Conservation (phyloP, 1,140 invertebrate genomes). For the Drosophila tani region DNA sequence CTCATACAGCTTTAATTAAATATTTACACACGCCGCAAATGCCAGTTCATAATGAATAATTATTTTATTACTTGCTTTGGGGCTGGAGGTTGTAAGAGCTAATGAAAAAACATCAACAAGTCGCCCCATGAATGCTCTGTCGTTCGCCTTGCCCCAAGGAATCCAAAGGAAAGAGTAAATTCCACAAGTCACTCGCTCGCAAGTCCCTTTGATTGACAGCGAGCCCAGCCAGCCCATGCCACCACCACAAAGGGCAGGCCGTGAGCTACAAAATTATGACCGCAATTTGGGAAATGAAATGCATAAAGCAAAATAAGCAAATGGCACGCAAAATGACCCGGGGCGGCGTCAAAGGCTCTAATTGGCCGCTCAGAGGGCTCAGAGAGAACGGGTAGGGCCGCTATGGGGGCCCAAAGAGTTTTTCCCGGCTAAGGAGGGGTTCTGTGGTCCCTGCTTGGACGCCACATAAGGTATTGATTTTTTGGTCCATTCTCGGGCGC, state of each 20-base stretch:
- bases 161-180: not conserved
- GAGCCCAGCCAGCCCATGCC: not conserved
- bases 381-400: not conserved
- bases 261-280: conserved; percentile 51
- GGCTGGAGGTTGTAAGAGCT: not conserved
- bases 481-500: no score
- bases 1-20: conserved; percentile 44
- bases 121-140: conserved; percentile 11
- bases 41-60: conserved; percentile 58
- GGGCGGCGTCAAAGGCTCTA: conserved; percentile 54
- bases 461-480: not conserved
- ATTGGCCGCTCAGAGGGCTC: conserved; percentile 33
- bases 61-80: conserved; percentile 41
- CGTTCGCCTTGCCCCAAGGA: not conserved
- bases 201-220: conserved; percentile 12
- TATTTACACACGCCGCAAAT: conserved; percentile 52
- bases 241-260: conserved; percentile 20
- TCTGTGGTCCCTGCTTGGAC: not conserved
- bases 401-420: not conserved
- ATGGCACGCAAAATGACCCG: conserved; percentile 55
- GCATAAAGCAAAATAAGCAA: conserved; percentile 55
- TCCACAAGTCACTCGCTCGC: not conserved
- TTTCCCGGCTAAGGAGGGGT: not conserved
- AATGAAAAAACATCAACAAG: conserved; percentile 1
- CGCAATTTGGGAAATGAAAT: conserved; percentile 56